A percentile compares a stretch with the other conserved stretches of the same genome.
Conservation (phyloP, 2,113 vertebrate genomes). For the Excalfactoria chinensis region DNA sequence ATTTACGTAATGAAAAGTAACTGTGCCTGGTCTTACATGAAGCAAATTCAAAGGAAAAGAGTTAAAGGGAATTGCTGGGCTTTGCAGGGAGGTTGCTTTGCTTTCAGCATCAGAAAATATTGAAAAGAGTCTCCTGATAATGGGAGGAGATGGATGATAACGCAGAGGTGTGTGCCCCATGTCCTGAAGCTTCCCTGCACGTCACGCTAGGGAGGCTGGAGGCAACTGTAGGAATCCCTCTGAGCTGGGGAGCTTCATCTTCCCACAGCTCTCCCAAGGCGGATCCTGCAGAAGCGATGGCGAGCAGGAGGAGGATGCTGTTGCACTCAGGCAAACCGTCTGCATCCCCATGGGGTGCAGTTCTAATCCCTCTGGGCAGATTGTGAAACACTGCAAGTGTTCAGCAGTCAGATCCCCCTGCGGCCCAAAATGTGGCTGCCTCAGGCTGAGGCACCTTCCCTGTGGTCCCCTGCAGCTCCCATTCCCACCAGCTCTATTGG, state of each 20-base stretch:
- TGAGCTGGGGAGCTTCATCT: neutral
- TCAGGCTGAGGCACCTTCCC: neutral
- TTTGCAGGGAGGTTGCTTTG: neutral
- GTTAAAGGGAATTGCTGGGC: neutral
- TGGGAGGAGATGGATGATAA: neutral
- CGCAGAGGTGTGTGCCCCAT: neutral
- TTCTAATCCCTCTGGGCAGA: neutral
- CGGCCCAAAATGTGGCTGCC: neutral
- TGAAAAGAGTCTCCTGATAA: neutral
- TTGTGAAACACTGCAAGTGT: neutral
- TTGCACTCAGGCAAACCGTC: rapidly evolving
- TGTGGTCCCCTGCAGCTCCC: neutral
- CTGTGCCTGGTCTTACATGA: neutral
- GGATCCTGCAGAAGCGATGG: rapidly evolving
- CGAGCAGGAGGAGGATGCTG: neutral
- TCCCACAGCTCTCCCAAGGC: neutral
- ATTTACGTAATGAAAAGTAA: constrained; percentile 42
- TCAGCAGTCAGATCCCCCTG: neutral
- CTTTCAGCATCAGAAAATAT: neutral
- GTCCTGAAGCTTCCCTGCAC: neutral
- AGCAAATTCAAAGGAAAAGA: neutral
- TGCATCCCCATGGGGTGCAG: neutral
- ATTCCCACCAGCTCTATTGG: neutral
- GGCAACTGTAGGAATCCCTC: neutral
- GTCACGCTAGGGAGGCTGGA: neutral